Evolutionary conservation across 2,113 vertebrate genomes (phyloP), one percentile per base, ranked within the genome.

Genomic region (Bostrychus sinensis): DNA sequence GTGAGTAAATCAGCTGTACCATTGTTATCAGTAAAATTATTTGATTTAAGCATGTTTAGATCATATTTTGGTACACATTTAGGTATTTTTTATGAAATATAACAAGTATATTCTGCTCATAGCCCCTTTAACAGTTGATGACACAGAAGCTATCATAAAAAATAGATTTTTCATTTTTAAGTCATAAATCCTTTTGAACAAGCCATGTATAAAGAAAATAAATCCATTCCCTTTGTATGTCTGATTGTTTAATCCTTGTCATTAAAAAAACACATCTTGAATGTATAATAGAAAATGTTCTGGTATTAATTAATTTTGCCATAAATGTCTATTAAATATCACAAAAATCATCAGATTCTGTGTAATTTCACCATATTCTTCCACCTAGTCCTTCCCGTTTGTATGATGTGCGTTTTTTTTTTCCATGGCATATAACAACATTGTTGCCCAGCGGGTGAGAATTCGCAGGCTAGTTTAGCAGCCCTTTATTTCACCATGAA

Each of bases 401-500:
- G 46, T 55, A 48, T 38, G 17, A 56, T 32, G 50, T 54, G 42
- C 14, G 58, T 64, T 67, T 56, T 72, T 67, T 56, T 72, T 46
- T 62, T 73, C 37, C 25, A 28, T 12, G 16, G 22, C 3, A 56
- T 69, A 25, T 28, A 71, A 72, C 56, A 26, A 30, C 58, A 58
- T 64, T 70, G 60, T 59, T 62, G 61, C 63, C 56, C 72, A 60
- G 37, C 62, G 75, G 72, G 54, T 53, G 67, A 56, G 57, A 56
- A 59, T 70, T 75, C 75, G 42, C 60, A 60, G 77, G 62, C 62
- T 68, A 56, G 74, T 87, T 76, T 72, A 77, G 75, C 26, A 70
- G 55, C 61, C 66, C 64, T 83, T 85, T 84, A 80, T 77, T 84
- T 82, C 65, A 56, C 56, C 55, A 55, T 77, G 62, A 78, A 82